Conservation (phyloP, 2,888 invertebrate species). For the Nemotelus nigrinus region DNA sequence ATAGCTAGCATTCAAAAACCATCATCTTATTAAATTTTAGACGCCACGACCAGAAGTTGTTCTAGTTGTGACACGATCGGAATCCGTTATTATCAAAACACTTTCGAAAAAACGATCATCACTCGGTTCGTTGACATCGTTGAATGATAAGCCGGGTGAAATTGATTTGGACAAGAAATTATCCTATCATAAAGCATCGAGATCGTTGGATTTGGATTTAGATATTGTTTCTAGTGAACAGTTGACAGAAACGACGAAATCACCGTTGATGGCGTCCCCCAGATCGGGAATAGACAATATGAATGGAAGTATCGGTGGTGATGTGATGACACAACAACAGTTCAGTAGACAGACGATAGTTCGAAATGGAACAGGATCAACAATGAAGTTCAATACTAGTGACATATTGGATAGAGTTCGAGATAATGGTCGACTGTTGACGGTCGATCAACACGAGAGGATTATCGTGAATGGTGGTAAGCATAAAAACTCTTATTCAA, state of each 20-base stretch:
- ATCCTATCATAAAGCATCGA: slow-evolving; percentile 63
- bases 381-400: slow-evolving; percentile 61
- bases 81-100: slow-evolving; percentile 61
- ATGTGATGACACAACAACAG: slow-evolving; percentile 48
- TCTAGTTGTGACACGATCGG: slow-evolving; percentile 76
- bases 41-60: slow-evolving; percentile 82
- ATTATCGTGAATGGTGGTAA: slow-evolving; percentile 24
- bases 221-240: slow-evolving; percentile 62
- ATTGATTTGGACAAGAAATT: slow-evolving; percentile 62
- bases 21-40: slow-evolving; percentile 62
- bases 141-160: slow-evolving; percentile 62
- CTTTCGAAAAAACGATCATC: slow-evolving; percentile 64
- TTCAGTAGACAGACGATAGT: slow-evolving; percentile 55
- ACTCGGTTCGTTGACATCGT: slow-evolving; percentile 62
- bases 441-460: slow-evolving; percentile 59
- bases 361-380: slow-evolving; percentile 61
- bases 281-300: slow-evolving; percentile 28
- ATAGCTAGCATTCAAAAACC: slow-evolving; percentile 33
- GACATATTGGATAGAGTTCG: slow-evolving; percentile 62
- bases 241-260: slow-evolving; percentile 53
- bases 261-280: slow-evolving; percentile 51
- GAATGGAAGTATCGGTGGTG: slow-evolving; percentile 54
- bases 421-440: slow-evolving; percentile 61
- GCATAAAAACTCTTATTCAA: background rate
- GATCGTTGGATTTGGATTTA: slow-evolving; percentile 63